Evolutionary conservation across 2,113 vertebrate genomes (phyloP).

Genomic region (Capra hircus): DNA sequence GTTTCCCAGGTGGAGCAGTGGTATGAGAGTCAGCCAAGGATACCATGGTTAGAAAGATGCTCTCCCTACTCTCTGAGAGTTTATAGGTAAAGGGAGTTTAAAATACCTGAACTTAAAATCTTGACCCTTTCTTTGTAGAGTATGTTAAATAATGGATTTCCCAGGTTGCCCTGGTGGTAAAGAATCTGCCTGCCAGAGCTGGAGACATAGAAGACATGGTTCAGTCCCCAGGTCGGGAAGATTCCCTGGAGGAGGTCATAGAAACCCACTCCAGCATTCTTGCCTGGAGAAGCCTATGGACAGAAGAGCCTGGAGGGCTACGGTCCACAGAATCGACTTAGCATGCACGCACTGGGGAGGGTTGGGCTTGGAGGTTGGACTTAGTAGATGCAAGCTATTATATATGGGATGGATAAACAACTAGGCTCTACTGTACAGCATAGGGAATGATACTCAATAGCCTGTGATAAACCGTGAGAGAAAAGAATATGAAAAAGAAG

Average conservation of each 20-base stretch:
- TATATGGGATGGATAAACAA: not conserved
- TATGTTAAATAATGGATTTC: not conserved
- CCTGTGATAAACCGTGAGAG: not conserved
- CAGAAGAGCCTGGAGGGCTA: not conserved
- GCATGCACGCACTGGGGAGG: not conserved
- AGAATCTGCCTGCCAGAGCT: not conserved
- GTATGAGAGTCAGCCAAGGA: not conserved
- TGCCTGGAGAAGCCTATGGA: not conserved
- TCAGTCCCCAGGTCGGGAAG: not conserved
- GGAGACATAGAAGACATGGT: not conserved
- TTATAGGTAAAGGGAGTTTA: not conserved
- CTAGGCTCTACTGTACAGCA: not conserved
- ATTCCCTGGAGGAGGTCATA: not conserved
- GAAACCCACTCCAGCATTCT: not conserved
- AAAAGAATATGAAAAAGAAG: not conserved
- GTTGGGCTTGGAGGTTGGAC: not conserved
- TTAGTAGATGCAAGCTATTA: not conserved
- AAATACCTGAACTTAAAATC: conserved; percentile 27
- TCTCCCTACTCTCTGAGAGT: not conserved
- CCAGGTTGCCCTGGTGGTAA: not conserved
- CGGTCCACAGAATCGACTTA: fast-evolving
- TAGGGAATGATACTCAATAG: not conserved
- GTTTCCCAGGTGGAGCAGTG: not conserved
- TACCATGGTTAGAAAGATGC: not conserved
- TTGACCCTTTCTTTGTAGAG: not conserved